phyloP scores from a whole-genome alignment of 2,113 vertebrate species.

The Passer domesticus region DNA sequence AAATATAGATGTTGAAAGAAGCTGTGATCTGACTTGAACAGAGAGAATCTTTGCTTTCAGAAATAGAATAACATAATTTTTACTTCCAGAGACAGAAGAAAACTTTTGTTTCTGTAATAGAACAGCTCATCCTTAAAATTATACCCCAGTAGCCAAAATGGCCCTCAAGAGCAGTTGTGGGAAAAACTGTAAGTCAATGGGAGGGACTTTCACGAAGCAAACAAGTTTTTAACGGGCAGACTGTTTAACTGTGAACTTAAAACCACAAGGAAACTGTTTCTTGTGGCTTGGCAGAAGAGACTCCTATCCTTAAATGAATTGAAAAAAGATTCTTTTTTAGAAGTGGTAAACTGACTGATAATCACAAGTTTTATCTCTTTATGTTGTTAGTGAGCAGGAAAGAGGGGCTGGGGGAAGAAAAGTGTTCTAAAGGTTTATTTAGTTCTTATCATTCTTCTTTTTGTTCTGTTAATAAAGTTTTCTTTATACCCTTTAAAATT shows the following conservation, averaged over 20 bases:
- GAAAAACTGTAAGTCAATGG: not conserved
- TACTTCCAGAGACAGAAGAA: not conserved
- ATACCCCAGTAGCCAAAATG: not conserved
- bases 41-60: not conserved
- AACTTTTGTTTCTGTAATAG: not conserved
- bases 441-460: not conserved
- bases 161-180: not conserved
- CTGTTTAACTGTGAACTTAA: not conserved
- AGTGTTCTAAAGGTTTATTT: not conserved
- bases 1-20: not conserved
- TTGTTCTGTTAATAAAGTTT: not conserved
- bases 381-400: not conserved
- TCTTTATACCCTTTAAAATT: not conserved
- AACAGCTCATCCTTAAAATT: not conserved
- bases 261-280: not conserved
- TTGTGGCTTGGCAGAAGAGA: not conserved
- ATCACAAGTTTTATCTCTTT: not conserved
- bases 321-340: not conserved
- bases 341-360: not conserved
- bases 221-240: not conserved
- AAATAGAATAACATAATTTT: not conserved
- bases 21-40: not conserved
- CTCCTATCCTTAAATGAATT: not conserved
- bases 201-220: not conserved
- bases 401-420: not conserved